phyloP scores from a whole-genome alignment of 2,113 vertebrate genomes.

The Craseonycteris thonglongyai region DNA sequence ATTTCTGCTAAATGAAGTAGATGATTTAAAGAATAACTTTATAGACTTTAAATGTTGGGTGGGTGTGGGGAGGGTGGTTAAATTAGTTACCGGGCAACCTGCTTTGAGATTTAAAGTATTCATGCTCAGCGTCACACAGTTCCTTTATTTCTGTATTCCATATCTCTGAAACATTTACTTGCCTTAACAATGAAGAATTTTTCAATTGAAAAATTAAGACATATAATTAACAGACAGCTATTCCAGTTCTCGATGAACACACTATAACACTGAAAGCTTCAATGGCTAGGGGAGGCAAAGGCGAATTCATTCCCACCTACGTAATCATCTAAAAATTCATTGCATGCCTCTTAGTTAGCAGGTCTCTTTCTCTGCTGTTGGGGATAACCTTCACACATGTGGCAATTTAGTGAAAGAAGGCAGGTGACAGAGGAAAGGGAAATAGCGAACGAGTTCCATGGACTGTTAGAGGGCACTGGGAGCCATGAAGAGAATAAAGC shows the following conservation, averaged over 20 bases:
- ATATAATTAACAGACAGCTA: background rate
- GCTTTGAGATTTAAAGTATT: background rate
- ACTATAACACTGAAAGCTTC: background rate
- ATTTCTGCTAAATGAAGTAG: constrained; percentile 31
- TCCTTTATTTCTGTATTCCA: background rate
- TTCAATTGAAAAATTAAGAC: background rate
- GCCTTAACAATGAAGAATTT: background rate
- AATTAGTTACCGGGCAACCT: background rate
- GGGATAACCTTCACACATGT: background rate
- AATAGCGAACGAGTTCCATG: background rate
- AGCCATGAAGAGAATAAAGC: background rate
- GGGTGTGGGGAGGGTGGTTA: background rate
- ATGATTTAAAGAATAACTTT: constrained; percentile 19
- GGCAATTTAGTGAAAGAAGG: background rate
- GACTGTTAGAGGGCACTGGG: background rate
- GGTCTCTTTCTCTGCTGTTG: background rate
- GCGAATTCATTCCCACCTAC: background rate
- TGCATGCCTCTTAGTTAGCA: background rate
- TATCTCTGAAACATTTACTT: background rate
- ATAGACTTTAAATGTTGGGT: background rate
- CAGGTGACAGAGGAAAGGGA: background rate
- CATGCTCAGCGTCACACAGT: background rate
- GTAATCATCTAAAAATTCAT: background rate
- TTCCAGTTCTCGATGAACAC: background rate
- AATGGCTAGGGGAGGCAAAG: background rate